phyloP scores from a whole-genome alignment of 2,888 invertebrate genomes.

The Xestia rhomboidea region DNA sequence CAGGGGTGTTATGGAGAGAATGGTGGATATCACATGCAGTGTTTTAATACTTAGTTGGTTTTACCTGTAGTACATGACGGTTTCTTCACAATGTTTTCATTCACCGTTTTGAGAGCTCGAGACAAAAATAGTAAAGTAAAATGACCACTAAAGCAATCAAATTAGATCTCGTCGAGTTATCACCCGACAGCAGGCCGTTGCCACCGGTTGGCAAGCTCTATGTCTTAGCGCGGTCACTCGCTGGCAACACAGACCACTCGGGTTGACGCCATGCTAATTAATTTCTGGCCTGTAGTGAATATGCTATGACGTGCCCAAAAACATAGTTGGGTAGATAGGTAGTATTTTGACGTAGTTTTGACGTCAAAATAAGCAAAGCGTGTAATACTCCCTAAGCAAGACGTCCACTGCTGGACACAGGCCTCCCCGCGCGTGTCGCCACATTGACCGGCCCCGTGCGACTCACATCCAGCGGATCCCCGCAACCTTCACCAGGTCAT shows the following conservation, averaged over 20 bases:
- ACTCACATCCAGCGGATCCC: no score
- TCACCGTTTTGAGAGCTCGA: neutral
- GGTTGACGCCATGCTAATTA: conserved; percentile 23
- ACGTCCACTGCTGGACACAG: no score
- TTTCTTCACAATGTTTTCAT: neutral
- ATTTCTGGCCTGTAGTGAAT: conserved; percentile 21
- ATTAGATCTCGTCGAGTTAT: neutral
- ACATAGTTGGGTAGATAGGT: neutral
- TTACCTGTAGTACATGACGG: neutral
- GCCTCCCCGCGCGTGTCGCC: no score
- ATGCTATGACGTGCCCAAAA: neutral
- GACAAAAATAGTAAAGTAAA: neutral
- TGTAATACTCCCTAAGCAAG: no score
- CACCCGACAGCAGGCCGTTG: neutral
- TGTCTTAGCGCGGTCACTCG: conserved; percentile 28
- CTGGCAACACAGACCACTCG: conserved; percentile 41
- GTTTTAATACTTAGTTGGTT: neutral
- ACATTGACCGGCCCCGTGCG: no score
- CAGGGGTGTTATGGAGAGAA: neutral
- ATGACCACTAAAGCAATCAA: neutral
- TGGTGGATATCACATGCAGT: neutral
- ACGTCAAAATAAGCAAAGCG: neutral
- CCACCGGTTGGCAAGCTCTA: conserved; percentile 33
- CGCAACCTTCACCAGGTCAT: no score
- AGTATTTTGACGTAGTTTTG: neutral